These are phyloP conservation scores for Meteorus colon DNA, from an alignment of 2,888 invertebrate species.

Conservation along the genomic window DNA sequence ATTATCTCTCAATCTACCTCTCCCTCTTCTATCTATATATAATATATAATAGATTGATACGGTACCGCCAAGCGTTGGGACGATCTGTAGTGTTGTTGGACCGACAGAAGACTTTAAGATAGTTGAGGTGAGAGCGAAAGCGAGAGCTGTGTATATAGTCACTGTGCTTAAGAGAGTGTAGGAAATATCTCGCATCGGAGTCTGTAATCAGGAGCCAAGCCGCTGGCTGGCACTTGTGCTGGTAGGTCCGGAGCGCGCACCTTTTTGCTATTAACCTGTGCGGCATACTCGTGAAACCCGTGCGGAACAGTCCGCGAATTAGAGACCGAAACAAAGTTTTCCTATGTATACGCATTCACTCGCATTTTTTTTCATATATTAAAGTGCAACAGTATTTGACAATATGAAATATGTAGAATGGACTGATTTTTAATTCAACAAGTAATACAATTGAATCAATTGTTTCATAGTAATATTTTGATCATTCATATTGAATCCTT, in stretches of 20 bases:
- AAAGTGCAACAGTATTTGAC: not conserved
- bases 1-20: no score
- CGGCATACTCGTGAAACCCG: constrained; percentile 50
- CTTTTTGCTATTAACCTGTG: constrained; percentile 70
- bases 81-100: constrained; percentile 65
- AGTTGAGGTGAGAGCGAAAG: constrained; percentile 71
- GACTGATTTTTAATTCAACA: no score
- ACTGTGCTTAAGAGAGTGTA: constrained; percentile 51
- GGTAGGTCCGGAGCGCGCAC: constrained; percentile 56
- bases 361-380: not conserved
- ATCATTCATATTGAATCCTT: no score
- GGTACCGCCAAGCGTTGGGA: constrained; percentile 56
- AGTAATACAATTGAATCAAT: no score
- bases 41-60: not conserved
- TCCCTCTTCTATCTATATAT: constrained; percentile 56
- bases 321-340: constrained; percentile 24
- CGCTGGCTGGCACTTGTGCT: constrained; percentile 61
- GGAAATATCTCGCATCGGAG: constrained; percentile 64
- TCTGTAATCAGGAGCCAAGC: constrained; percentile 72
- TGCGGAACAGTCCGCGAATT: constrained; percentile 43
- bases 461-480: no score
- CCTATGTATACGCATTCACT: not conserved
- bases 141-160: constrained; percentile 54
- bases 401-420: no score
- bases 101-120: constrained; percentile 58